Evolutionary conservation across 2,888 invertebrate genomes (phyloP), one percentile per base, ranked within the genome.

Genomic region (Netelia inedita): DNA sequence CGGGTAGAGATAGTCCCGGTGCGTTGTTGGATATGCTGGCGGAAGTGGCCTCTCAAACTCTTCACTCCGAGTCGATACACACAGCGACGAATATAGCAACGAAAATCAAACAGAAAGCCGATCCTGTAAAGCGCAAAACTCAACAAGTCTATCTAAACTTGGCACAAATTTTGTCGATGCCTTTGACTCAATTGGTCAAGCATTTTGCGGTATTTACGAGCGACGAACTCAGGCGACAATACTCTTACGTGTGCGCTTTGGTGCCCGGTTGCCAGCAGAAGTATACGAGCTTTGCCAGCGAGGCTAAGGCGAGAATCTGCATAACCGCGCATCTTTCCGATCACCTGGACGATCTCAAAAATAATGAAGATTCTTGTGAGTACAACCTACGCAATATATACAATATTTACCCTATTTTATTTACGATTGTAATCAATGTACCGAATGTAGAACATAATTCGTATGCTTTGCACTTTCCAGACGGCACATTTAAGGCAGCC

Each of bases 221-320:
- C 16, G 94, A 95, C 88, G 95, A 95, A 90, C 93, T 95, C 71
- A 94, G 94, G 68, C 91, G 94, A 80, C 94, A 94, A 84, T 95
- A 94, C 90, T 94, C 94, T 16, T 95, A 94, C 85, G 93, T 93
- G 1, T 95, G 95, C 88, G 93, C 92, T 43, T 91, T 95, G 79
- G 92, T 95, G 71, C 94, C 95, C 11, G 94, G 93, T 71, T 95
- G 95, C 84, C 90, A 92, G 21, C 93, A 94, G 83, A 93, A 92
- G 43, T 95, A 94, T 88, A 94, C 94, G 16, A 95, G 95, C 90
- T 95, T 95, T 92, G 95, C 95, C 1, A 95, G 95, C 88, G 95
- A 95, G 90, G 93, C 92, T 61, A 94, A 93, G 88, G 95, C 95
- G 1, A 92, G 94, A 85, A 91, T 93, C 86, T 94, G 94, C 41